Evolutionary conservation across 2,797 vertebrate genomes (phyloP).

Genomic region (Lepilemur ruficaudatus): DNA sequence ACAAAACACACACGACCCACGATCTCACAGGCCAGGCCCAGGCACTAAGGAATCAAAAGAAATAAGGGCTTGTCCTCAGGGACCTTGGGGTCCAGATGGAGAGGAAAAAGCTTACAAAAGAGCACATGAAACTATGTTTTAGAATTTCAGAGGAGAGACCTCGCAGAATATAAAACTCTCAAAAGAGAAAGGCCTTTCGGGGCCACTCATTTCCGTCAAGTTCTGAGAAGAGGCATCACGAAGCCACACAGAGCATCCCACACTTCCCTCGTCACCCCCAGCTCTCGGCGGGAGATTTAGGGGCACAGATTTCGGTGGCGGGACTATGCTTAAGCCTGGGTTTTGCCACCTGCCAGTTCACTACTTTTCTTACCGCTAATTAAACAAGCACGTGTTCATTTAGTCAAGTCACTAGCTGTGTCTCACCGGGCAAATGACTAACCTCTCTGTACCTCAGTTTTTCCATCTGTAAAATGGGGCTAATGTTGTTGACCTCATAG

Average conservation of each 20-base stretch:
- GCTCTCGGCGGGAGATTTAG: background rate
- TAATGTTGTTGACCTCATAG: background rate
- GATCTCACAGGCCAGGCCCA: background rate
- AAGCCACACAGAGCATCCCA: background rate
- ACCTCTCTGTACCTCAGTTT: background rate
- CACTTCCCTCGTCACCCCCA: background rate
- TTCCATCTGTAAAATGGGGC: background rate
- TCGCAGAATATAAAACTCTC: background rate
- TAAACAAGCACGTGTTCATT: background rate
- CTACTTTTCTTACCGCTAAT: background rate
- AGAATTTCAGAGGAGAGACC: constrained; percentile 13
- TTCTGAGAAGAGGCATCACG: background rate
- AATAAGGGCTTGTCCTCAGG: background rate
- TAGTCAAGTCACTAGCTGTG: background rate
- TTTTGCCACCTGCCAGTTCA: background rate
- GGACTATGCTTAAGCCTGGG: background rate
- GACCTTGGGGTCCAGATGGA: background rate
- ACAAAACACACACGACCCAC: background rate
- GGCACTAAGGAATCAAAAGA: background rate
- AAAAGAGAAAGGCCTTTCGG: background rate
- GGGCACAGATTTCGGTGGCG: background rate
- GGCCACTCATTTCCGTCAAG: background rate
- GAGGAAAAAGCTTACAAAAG: background rate
- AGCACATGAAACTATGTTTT: background rate
- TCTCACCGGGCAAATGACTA: background rate